Base-by-base conservation (phyloP, 2,888 invertebrate genomes). In the Hydrotaea diabolus region DNA sequence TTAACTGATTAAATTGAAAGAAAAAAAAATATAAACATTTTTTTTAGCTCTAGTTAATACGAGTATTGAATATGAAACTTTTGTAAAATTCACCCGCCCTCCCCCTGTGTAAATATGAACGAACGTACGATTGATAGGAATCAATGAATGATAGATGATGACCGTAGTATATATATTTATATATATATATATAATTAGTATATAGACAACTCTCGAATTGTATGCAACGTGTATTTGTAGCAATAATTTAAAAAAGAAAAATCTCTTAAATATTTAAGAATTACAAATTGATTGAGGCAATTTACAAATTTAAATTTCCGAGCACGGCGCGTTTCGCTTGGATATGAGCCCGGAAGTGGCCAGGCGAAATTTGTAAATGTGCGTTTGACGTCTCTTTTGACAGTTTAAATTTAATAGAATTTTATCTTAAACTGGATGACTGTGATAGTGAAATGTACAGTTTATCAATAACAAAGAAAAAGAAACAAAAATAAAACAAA, bases 381-480 rank as follows among this genome's bases (percentile, higher is more conserved):
- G 57, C 75, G 57, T 78, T 78, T 66, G 53, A 76, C 59, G 57
- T 85, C 78, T 77, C 73, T 76, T 46, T 82, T 82, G n/a, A 69
- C 85, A 85, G 85, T 85, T 85, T 82, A 43, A 85, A 80, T 85
- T 80, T 80, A 85, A 85, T 80, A 71, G n/a, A 79, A 46, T 77
- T 86, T 85, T 77, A 81, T 82, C 86, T 86, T 77, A 80, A 80
- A 85, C 82, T 91, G 91, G 91, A 91, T 91, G 91, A 92, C 92
- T 92, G 92, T 92, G 92, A 92, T 92, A 92, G 91, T 91, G 91
- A 91, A 89, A 84, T 86, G 79, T 87, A 85, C 77, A 86, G 85
- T 86, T 85, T 78, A 80, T 82, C 83, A 78, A 74, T 84, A 84
- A 82, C 11, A 75, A 80, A 39, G 19, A 59, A 74, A 31, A 64